Percentiles rank a stretch among this genome's conserved stretches.
Conservation (phyloP, 2,888 invertebrate species). For the Graphium colonna region DNA sequence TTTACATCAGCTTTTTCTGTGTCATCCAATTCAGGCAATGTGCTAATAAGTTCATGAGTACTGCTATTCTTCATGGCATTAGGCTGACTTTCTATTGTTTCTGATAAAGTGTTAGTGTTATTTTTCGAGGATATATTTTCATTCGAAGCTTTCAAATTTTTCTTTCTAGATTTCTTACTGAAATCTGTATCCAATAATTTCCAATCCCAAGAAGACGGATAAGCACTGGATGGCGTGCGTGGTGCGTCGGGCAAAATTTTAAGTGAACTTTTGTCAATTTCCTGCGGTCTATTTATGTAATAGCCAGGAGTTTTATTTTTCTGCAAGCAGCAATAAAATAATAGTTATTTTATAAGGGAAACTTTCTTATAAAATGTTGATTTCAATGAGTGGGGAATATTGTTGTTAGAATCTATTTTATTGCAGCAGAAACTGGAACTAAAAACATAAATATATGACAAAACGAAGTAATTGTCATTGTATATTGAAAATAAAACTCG, state of each 20-base stretch:
- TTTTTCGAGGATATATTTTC: constrained; percentile 73
- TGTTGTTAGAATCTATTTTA: no score
- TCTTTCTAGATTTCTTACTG: constrained; percentile 63
- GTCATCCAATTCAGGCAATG: constrained; percentile 67
- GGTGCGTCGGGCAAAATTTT: constrained; percentile 90
- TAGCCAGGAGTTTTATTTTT: constrained; percentile 90
- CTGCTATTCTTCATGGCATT: constrained; percentile 66
- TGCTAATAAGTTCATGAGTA: constrained; percentile 67
- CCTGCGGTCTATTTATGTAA: constrained; percentile 87
- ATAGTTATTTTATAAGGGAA: no score
- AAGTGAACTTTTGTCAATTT: constrained; percentile 87
- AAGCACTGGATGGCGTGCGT: constrained; percentile 85
- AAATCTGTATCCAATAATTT: constrained; percentile 78
- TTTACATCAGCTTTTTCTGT: constrained; percentile 36
- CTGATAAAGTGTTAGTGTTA: constrained; percentile 63
- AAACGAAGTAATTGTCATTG: no score
- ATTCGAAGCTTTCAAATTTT: constrained; percentile 57
- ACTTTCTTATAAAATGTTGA: no score
- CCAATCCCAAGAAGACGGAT: constrained; percentile 87
- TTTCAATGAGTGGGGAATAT: no score
- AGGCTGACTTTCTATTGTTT: constrained; percentile 49
- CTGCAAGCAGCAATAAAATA: constrained; percentile 67
- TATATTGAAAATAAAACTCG: neutral
- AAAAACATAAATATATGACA: no score
- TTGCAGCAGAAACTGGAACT: no score